These are phyloP conservation scores for Entomobrya proxima DNA, from an alignment of 2,888 invertebrate genomes.

Conservation along the genomic window DNA sequence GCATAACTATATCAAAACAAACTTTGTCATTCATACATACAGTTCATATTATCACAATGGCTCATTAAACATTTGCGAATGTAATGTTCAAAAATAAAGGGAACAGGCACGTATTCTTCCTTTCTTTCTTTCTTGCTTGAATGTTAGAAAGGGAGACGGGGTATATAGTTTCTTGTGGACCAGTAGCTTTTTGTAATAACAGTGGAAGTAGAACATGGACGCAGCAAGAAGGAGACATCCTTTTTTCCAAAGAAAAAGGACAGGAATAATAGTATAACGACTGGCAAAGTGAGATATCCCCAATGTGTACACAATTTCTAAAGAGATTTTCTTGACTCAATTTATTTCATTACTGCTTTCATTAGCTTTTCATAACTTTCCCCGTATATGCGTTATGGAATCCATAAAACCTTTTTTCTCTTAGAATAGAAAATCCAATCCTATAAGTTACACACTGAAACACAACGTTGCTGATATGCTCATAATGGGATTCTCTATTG, in stretches of 20 bases:
- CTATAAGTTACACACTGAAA: background rate
- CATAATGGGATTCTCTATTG: background rate
- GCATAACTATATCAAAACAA: background rate
- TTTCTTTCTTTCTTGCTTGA: constrained; percentile 13
- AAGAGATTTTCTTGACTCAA: constrained; percentile 64
- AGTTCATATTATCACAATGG: constrained; percentile 63
- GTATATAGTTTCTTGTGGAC: background rate
- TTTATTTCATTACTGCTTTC: constrained; percentile 68
- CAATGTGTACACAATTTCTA: constrained; percentile 61
- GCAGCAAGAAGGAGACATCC: constrained; percentile 9
- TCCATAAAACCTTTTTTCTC: constrained; percentile 52
- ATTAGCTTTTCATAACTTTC: constrained; percentile 67
- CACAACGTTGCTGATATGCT: background rate
- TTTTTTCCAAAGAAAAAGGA: constrained; percentile 26
- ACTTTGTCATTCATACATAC: constrained; percentile 30
- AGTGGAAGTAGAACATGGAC: background rate
- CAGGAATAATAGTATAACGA: constrained; percentile 52
- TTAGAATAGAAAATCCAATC: constrained; percentile 58
- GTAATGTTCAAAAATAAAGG: constrained; percentile 51
- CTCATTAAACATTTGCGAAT: constrained; percentile 69
- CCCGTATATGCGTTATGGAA: constrained; percentile 35
- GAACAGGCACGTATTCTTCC: background rate
- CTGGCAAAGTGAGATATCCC: constrained; percentile 63
- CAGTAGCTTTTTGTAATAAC: background rate
- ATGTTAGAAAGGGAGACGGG: background rate